These are phyloP conservation scores for Cynopterus sphinx DNA, from an alignment of 2,797 vertebrate genomes.

Conservation along the genomic window DNA sequence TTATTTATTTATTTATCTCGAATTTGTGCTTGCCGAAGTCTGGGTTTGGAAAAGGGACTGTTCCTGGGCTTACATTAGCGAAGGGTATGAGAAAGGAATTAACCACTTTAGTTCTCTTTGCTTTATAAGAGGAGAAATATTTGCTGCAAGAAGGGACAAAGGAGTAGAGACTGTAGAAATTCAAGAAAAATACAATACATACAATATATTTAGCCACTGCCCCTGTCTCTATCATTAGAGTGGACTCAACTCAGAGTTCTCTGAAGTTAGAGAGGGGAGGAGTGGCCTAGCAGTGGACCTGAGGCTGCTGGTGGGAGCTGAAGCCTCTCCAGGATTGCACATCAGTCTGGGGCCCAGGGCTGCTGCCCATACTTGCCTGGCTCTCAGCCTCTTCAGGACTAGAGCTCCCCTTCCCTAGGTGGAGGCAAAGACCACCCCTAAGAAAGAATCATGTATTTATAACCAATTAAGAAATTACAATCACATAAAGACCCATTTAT, in stretches of 20 bases:
- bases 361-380: neutral
- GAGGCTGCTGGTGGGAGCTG: neutral
- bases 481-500: neutral
- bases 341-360: no score
- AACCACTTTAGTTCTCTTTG: neutral
- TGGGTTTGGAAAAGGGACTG: neutral
- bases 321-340: neutral
- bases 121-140: neutral
- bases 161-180: neutral
- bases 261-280: neutral
- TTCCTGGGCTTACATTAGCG: neutral
- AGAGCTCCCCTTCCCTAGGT: neutral
- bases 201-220: no score
- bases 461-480: conserved; percentile 20
- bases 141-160: neutral
- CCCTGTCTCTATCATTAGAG: rapidly evolving
- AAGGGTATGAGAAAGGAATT: conserved; percentile 5
- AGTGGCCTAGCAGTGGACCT: no score
- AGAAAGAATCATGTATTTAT: neutral
- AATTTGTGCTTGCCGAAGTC: neutral
- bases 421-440: neutral
- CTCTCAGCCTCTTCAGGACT: neutral
- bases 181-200: rapidly evolving
- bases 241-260: neutral
- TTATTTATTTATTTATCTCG: neutral